A percentile compares a stretch with the other conserved stretches of the same genome.
Conservation (phyloP, 2,113 vertebrate genomes). For the Mobula hypostoma region DNA sequence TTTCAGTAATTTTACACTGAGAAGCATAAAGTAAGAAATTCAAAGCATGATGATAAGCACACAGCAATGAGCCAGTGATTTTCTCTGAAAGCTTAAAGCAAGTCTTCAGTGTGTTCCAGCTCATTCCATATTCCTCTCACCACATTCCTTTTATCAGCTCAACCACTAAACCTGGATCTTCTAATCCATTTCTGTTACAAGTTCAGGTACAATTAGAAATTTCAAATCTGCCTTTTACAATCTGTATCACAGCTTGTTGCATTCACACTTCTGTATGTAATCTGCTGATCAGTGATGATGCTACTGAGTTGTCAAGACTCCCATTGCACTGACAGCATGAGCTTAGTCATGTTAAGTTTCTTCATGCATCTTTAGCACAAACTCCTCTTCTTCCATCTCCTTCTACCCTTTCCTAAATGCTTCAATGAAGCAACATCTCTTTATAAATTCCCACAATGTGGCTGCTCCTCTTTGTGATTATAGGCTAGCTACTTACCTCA, state of each 20-base stretch:
- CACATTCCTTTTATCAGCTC: not conserved
- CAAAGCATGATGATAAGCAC: no score
- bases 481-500: not conserved
- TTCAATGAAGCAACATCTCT: not conserved
- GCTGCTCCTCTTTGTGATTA: not conserved
- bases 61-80: no score
- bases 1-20: no score
- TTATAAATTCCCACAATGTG: not conserved
- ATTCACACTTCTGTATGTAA: not conserved
- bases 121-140: not conserved
- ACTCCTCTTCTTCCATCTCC: not conserved
- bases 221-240: constrained; percentile 28
- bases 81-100: no score
- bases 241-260: constrained; percentile 20
- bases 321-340: not conserved
- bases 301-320: not conserved
- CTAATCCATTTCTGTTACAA: not conserved
- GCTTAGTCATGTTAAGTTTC: not conserved
- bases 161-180: not conserved
- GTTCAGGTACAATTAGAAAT: constrained; percentile 19
- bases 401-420: not conserved
- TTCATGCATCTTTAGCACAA: not conserved
- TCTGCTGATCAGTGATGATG: not conserved
- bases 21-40: no score
- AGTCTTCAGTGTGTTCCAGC: no score